Conservation (phyloP, 2,888 invertebrate genomes). For the Phoronis australis region DNA sequence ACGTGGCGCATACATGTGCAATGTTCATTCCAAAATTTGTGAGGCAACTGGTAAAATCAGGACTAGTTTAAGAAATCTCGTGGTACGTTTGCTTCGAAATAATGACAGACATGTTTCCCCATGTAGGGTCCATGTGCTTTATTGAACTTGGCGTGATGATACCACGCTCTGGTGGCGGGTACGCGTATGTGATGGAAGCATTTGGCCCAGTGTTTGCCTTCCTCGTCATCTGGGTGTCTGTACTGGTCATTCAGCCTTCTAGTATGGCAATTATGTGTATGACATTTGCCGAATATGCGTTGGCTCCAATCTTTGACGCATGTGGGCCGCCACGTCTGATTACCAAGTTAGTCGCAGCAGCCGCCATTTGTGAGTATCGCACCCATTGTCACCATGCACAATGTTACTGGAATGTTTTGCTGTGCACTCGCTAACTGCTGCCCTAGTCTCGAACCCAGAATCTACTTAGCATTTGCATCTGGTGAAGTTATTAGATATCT, state of each 20-base stretch:
- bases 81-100: no score
- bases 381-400: background rate
- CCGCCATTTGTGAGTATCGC: constrained; percentile 12
- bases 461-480: no score
- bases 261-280: constrained; percentile 53
- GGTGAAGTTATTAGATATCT: no score
- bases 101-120: no score
- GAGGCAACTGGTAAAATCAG: no score
- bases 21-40: no score
- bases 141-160: constrained; percentile 94
- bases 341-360: constrained; percentile 15
- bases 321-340: constrained; percentile 19
- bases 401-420: no score
- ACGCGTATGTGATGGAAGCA: constrained; percentile 93
- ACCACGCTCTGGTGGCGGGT: constrained; percentile 89
- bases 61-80: no score
- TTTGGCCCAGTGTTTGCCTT: constrained; percentile 76
- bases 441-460: no score
- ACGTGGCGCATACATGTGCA: no score
- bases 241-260: constrained; percentile 29
- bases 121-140: constrained; percentile 80
- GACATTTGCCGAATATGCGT: constrained; percentile 23
- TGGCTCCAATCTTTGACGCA: constrained; percentile 21
- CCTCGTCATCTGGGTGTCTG: constrained; percentile 60
- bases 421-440: no score